Evolutionary conservation across 2,797 vertebrate species (phyloP).

Genomic region (Malacoraja senta): DNA sequence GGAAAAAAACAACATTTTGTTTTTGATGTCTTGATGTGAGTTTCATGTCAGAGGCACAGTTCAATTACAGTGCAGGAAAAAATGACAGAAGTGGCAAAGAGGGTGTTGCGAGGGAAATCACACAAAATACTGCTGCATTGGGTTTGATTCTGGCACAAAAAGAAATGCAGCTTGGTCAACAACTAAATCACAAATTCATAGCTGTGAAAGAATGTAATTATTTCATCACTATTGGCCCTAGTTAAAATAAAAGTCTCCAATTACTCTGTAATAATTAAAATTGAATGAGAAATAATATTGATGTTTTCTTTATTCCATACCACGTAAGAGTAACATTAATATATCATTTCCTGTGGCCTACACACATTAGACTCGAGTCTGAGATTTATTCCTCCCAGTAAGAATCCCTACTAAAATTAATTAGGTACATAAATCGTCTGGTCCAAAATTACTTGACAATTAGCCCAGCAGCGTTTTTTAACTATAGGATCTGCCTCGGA

Average conservation of each 20-base stretch:
- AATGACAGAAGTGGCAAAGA: background rate
- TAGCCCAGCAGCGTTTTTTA: slow-evolving; percentile 28
- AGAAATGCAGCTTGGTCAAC: background rate
- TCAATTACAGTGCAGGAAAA: too few species aligned
- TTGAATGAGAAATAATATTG: background rate
- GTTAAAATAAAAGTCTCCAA: slow-evolving; percentile 6
- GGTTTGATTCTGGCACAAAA: background rate
- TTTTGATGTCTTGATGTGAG: too few species aligned
- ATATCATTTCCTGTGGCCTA: slow-evolving; percentile 26
- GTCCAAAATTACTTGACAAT: slow-evolving; percentile 37
- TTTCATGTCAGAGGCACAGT: too few species aligned
- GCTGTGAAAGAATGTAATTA: background rate
- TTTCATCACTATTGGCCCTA: background rate
- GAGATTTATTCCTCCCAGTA: slow-evolving; percentile 35
- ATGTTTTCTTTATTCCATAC: slow-evolving; percentile 18
- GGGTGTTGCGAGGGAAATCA: background rate
- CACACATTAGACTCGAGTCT: slow-evolving; percentile 12
- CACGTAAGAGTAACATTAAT: slow-evolving; percentile 30
- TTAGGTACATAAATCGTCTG: slow-evolving; percentile 37
- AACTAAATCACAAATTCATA: background rate
- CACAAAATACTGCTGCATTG: background rate
- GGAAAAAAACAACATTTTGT: too few species aligned
- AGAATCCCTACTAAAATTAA: slow-evolving; percentile 32
- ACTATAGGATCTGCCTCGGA: slow-evolving; percentile 25
- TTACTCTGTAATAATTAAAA: slow-evolving; percentile 12